Base-by-base conservation (phyloP, 2,888 invertebrate species). In the Synergus umbraculus region DNA sequence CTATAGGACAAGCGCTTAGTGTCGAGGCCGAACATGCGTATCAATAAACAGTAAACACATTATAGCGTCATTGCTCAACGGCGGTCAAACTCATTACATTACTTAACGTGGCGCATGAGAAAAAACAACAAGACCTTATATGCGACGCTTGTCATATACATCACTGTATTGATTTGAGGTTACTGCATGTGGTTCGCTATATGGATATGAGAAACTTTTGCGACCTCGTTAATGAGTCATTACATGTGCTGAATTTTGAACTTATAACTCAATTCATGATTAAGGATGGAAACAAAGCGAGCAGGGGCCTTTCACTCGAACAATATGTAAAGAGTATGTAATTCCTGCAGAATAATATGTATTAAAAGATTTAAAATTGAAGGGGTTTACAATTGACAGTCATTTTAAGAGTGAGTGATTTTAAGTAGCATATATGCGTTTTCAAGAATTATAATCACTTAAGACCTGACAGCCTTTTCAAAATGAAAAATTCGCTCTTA, bases 121-220 rank as follows among this genome's bases (percentile, higher is more conserved):
- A 79, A 76, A 77, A 82, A 84, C 83, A 79, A 79, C 80, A 80
- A 43, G 78, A 79, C 76, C 82, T 83, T 79, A 80, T 79, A 80
- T 79, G 66, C 81, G 67, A 78, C 65, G 69, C 22, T 63, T 79
- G 43, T 69, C 67, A 37, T 29, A 29, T 29, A 22, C 1, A 9
- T 76, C 54, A 29, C 37, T 54, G 44, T 44, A 78, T 54, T 54
- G 29, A 67, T 44, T 58, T 60, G 69, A 80, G 66, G 77, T 49
- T 73, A n/a, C 46, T 79, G 63, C 22, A 29, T 29, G 22, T 43
- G 63, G 58, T 79, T 49, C 58, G 22, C 22, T 29, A 29, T 29
- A 43, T 43, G 64, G 60, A 78, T 73, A 73, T 54, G 76, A 44
- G 76, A 73, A 80, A 80, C 65, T 77, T 54, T 46, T 41, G 18